These are phyloP conservation scores for Galeopsomyia nigrocyanea DNA, from an alignment of 2,888 invertebrate genomes.

Conservation along the genomic window DNA sequence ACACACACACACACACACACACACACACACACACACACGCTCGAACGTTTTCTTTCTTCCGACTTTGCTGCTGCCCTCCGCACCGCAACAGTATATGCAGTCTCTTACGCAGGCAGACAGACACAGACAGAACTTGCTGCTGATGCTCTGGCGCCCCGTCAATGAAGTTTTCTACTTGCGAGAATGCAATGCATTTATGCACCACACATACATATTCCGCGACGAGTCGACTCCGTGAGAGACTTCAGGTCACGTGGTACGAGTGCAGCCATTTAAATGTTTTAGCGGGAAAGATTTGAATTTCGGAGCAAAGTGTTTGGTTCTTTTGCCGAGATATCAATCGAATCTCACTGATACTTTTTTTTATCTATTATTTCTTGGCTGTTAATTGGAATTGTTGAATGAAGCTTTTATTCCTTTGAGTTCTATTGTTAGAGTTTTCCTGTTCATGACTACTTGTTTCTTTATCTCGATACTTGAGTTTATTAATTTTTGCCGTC, in stretches of 20 bases:
- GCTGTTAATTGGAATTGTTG: too few relatives aligned
- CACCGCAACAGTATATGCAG: too few relatives aligned
- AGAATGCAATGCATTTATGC: not conserved
- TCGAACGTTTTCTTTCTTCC: slow-evolving; percentile 19
- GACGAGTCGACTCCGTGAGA: not conserved
- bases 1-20: slow-evolving; percentile 10
- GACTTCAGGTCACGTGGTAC: not conserved
- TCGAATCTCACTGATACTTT: not conserved
- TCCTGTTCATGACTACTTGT: too few relatives aligned
- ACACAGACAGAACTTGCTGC: too few relatives aligned
- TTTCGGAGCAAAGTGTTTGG: not conserved
- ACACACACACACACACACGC: slow-evolving; percentile 27
- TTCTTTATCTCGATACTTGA: too few relatives aligned
- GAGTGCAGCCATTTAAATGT: not conserved
- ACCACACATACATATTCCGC: not conserved
- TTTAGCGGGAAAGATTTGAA: too few relatives aligned
- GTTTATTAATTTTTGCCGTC: too few relatives aligned
- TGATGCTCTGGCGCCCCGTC: too few relatives aligned
- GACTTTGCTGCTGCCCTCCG: not conserved
- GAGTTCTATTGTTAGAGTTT: too few relatives aligned
- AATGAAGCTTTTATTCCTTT: too few relatives aligned
- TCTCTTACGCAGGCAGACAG: too few relatives aligned
- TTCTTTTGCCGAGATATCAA: not conserved
- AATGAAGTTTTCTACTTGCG: too few relatives aligned
- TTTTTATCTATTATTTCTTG: not conserved